phyloP scores from a whole-genome alignment of 2,888 invertebrate species.

The Pachliopta kotzebuea region DNA sequence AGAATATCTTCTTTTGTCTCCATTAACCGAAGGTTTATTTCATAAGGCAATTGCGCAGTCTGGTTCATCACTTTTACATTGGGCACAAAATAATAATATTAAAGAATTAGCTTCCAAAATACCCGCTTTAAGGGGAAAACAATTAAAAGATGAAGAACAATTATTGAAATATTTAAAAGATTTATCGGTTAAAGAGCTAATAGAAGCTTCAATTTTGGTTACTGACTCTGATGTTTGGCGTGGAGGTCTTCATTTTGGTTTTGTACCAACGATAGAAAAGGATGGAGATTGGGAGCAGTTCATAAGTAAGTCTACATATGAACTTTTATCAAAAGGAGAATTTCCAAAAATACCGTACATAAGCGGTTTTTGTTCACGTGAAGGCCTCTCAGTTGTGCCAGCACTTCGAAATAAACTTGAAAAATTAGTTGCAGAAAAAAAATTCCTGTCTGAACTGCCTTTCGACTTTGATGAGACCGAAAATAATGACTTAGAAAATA shows the following conservation, averaged over 20 bases:
- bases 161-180: slow-evolving; percentile 56
- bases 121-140: slow-evolving; percentile 46
- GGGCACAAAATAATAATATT: slow-evolving; percentile 62
- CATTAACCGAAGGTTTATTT: slow-evolving; percentile 71
- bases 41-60: slow-evolving; percentile 79
- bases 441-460: slow-evolving; percentile 56
- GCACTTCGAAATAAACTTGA: slow-evolving; percentile 39
- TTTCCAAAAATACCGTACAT: slow-evolving; percentile 73
- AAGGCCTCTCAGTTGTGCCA: slow-evolving; percentile 62
- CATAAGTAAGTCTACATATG: slow-evolving; percentile 59
- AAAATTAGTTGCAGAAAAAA: slow-evolving; percentile 45
- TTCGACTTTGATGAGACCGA: slow-evolving; percentile 48
- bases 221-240: slow-evolving; percentile 42
- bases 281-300: slow-evolving; percentile 68
- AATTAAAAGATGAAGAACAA: slow-evolving; percentile 42
- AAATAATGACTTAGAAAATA: slow-evolving; percentile 46
- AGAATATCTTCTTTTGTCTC: slow-evolving; percentile 66
- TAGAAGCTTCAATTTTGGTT: slow-evolving; percentile 50
- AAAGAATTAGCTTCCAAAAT: slow-evolving; percentile 54
- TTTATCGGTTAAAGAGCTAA: slow-evolving; percentile 52
- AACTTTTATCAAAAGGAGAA: slow-evolving; percentile 58
- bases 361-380: slow-evolving; percentile 69
- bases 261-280: slow-evolving; percentile 68
- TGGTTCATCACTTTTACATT: slow-evolving; percentile 71
- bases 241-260: slow-evolving; percentile 71